phyloP scores from a whole-genome alignment of 2,797 vertebrate genomes.

The Thamnophis elegans region DNA sequence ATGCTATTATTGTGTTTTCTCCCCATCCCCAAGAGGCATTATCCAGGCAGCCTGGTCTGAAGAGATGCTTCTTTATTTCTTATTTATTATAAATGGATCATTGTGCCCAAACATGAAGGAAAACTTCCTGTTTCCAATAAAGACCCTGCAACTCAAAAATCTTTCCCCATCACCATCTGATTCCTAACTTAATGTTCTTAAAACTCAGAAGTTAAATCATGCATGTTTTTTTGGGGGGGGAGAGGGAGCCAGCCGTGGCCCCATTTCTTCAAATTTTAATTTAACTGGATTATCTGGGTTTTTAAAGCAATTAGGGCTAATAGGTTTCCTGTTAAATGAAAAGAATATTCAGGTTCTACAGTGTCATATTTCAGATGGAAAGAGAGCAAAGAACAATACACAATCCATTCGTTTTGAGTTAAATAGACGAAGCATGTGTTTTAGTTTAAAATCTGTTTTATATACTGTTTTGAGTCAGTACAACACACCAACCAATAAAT shows the following conservation, averaged over 20 bases:
- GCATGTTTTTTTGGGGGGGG: neutral
- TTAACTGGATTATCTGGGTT: neutral
- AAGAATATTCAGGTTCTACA: neutral
- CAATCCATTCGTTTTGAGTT: neutral
- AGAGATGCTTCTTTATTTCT: constrained; percentile 52
- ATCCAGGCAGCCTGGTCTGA: constrained; percentile 47
- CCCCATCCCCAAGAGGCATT: constrained; percentile 51
- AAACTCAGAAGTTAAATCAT: neutral
- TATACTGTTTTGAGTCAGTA: neutral
- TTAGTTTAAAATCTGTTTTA: neutral
- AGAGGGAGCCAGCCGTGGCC: neutral
- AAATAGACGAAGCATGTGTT: neutral
- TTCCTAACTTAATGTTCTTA: constrained; percentile 21
- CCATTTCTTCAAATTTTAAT: neutral
- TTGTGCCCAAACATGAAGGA: constrained; percentile 59
- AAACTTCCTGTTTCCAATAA: constrained; percentile 45
- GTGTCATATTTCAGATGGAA: neutral
- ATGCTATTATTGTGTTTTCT: constrained; percentile 41
- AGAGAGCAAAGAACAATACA: neutral
- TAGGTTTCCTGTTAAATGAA: neutral
- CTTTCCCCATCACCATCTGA: constrained; percentile 30
- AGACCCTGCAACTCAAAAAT: constrained; percentile 38
- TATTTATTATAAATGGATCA: constrained; percentile 53
- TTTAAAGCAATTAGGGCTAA: neutral
- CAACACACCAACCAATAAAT: neutral